Evolutionary conservation across 2,888 invertebrate species (phyloP).

Genomic region (Phymatocera aterrima): DNA sequence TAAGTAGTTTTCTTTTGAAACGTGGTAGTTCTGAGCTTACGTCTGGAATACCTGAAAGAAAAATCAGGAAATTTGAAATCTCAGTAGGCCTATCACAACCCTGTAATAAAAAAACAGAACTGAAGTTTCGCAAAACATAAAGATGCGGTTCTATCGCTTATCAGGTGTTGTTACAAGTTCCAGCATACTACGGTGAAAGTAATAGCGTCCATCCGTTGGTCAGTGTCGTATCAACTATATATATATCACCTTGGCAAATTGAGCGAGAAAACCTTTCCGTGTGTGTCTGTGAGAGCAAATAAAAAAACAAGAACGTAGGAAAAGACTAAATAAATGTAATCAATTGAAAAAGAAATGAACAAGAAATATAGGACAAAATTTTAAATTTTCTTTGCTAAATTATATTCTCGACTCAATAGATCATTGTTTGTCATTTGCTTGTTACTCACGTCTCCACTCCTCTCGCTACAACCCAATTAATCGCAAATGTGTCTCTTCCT

Average conservation of each 20-base stretch:
- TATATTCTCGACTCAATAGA: not conserved
- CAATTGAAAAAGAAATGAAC: constrained; percentile 14
- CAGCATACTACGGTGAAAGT: not conserved
- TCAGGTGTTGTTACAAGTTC: not conserved
- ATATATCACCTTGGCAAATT: not conserved
- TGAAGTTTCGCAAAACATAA: not conserved
- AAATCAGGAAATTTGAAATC: too few species aligned
- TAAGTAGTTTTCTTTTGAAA: not conserved
- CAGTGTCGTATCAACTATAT: too few species aligned
- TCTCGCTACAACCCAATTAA: not conserved
- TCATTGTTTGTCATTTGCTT: constrained; percentile 22
- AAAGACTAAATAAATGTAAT: too few species aligned
- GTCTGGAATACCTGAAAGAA: not conserved
- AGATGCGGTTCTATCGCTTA: not conserved
- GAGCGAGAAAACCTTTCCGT: not conserved
- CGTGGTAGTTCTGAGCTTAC: not conserved
- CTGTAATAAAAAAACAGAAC: not conserved
- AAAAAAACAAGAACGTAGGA: not conserved
- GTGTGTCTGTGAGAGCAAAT: not conserved
- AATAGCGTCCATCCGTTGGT: not conserved
- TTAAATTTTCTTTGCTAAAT: constrained; percentile 8
- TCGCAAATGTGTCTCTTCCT: constrained; percentile 37
- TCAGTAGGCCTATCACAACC: not conserved
- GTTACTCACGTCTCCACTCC: constrained; percentile 11
- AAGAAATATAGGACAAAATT: constrained; percentile 9